Evolutionary conservation across 2,888 invertebrate species (phyloP).

Genomic region (Temnothorax ravouxi): DNA sequence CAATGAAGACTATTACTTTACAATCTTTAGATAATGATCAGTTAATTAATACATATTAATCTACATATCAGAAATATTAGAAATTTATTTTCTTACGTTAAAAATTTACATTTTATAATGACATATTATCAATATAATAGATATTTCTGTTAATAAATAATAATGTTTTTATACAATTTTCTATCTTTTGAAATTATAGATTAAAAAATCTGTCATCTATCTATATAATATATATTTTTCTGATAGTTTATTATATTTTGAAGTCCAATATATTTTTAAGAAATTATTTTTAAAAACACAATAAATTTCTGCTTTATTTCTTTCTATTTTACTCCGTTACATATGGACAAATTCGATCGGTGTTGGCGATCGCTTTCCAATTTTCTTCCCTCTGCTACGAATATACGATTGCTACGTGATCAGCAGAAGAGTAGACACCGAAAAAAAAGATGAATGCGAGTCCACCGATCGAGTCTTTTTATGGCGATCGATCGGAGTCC

Average conservation of each 20-base stretch:
- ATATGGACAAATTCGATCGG: background rate
- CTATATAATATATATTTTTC: background rate
- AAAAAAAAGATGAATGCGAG: conserved; percentile 41
- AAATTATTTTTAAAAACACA: background rate
- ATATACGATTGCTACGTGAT: conserved; percentile 20
- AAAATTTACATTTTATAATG: background rate
- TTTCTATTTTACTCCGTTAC: background rate
- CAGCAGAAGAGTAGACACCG: background rate
- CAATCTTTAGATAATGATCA: background rate
- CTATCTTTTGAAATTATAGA: background rate
- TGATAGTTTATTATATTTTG: conserved; percentile 2
- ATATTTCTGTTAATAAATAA: background rate
- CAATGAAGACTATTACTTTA: background rate
- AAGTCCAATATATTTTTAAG: background rate
- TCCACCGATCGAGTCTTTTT: conserved; percentile 42
- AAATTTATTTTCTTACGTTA: background rate
- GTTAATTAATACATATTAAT: background rate
- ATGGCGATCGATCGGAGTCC: conserved; percentile 60
- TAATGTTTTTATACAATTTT: background rate
- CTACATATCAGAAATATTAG: background rate
- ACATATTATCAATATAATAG: background rate
- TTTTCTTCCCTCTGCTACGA: conserved; percentile 39
- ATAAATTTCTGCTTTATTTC: background rate
- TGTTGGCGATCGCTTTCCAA: conserved; percentile 57
- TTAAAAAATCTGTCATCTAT: background rate